A percentile compares a stretch with the other conserved stretches of the same genome.
These are phyloP conservation scores for Aurelia aurita DNA, from an alignment of 30 jellyfish, hydroid and myxozoan genomes.

Conservation along the genomic window DNA sequence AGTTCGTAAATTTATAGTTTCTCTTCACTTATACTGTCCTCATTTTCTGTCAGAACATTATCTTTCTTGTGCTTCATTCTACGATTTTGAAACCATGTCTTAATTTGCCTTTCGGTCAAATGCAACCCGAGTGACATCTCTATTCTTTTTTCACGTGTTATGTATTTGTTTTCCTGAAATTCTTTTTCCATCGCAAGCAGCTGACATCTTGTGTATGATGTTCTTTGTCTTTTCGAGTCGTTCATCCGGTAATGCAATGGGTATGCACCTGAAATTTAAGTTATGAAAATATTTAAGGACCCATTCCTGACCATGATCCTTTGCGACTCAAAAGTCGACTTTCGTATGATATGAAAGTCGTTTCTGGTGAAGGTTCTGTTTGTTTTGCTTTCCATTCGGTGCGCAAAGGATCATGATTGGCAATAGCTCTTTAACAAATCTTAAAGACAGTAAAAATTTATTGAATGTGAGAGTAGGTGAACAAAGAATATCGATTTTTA, in stretches of 20 bases:
- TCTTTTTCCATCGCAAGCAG: constrained; percentile 83
- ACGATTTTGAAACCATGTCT: constrained; percentile 96
- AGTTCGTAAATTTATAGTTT: neutral
- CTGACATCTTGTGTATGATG: constrained; percentile 88
- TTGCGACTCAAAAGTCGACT: no score
- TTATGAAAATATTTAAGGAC: no score
- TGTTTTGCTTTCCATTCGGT: no score
- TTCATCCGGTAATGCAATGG: constrained; percentile 71
- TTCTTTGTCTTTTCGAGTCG: constrained; percentile 79
- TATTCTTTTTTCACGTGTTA: constrained; percentile 84
- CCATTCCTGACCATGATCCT: no score
- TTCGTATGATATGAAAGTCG: no score
- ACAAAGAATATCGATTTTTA: no score
- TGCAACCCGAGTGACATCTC: constrained; percentile 75
- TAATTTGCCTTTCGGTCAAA: constrained; percentile 88
- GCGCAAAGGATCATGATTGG: no score
- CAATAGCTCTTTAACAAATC: no score
- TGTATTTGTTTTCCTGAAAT: constrained; percentile 63
- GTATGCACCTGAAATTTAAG: constrained; percentile 17
- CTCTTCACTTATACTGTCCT: neutral
- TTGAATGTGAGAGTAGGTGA: no score
- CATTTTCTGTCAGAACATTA: neutral
- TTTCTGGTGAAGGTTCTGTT: no score
- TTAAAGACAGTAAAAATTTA: no score
- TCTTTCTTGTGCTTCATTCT: constrained; percentile 87